A percentile compares a stretch with the other conserved stretches of the same genome.
phyloP scores from a whole-genome alignment of 2,797 vertebrate genomes.

The Cichlasoma orientale region DNA sequence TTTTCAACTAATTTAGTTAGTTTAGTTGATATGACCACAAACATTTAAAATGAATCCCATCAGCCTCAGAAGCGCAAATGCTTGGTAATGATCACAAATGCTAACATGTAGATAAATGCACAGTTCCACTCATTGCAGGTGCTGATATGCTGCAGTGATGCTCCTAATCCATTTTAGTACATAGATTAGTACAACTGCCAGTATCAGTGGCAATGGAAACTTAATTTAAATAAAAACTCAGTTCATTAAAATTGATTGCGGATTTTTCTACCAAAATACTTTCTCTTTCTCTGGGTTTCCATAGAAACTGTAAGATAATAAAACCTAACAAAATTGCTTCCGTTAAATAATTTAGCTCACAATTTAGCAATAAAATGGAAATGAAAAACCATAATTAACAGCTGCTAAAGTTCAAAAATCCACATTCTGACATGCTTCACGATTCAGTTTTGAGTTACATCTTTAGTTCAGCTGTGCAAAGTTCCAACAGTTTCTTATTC shows the following conservation, averaged over 20 bases:
- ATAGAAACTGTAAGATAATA: neutral
- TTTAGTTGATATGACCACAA: neutral
- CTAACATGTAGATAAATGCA: neutral
- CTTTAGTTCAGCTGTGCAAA: neutral
- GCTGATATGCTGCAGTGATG: neutral
- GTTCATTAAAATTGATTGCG: neutral
- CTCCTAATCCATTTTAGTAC: neutral
- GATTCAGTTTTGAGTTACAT: fast-evolving
- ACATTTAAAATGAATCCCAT: neutral
- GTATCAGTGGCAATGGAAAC: neutral
- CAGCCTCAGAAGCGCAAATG: neutral
- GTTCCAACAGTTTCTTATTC: neutral
- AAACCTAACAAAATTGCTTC: neutral
- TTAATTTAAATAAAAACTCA: neutral
- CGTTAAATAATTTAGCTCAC: neutral
- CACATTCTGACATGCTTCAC: neutral
- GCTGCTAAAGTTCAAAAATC: neutral
- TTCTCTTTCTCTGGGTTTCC: neutral
- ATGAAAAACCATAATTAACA: neutral
- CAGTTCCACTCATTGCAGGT: neutral
- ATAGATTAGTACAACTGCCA: too few species aligned
- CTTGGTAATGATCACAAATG: neutral
- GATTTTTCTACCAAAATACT: neutral
- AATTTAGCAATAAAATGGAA: neutral
- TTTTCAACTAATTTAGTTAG: neutral